Conservation (phyloP, 2,797 vertebrate genomes). For the Hoplostethus mediterraneus region DNA sequence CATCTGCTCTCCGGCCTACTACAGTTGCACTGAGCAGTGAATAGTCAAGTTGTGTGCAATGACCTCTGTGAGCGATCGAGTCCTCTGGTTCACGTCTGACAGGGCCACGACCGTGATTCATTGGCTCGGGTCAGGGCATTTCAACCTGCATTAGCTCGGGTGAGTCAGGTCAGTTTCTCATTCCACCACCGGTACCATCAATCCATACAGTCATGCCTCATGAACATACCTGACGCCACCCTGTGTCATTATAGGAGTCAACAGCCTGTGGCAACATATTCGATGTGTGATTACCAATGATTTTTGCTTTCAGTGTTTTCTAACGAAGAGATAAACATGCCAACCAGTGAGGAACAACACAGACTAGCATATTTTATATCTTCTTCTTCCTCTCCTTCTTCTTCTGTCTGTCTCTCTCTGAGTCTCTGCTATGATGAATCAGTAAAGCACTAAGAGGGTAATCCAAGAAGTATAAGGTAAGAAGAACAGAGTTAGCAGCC, state of each 20-base stretch:
- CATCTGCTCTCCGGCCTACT: neutral
- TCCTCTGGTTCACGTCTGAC: neutral
- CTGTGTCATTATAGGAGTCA: constrained; percentile 4
- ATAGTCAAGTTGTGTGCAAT: neutral
- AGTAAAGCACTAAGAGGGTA: no score
- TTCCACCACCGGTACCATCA: neutral
- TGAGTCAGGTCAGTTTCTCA: neutral
- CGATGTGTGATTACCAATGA: neutral
- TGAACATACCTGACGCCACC: constrained; percentile 21
- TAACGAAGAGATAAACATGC: constrained; percentile 33
- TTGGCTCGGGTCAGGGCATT: neutral
- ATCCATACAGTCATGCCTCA: constrained; percentile 20
- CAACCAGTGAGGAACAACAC: neutral
- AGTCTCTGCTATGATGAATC: no score
- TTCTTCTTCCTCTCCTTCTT: no score
- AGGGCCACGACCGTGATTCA: neutral
- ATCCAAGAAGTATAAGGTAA: no score
- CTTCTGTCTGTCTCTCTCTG: no score
- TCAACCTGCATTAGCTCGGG: neutral
- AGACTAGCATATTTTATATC: neutral
- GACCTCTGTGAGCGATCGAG: neutral
- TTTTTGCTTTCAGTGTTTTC: constrained; percentile 32
- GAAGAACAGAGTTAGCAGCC: neutral
- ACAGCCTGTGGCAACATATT: constrained; percentile 1
- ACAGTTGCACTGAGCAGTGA: neutral